Conservation (phyloP, 1,140 invertebrate genomes). For the Drosophila sulfurigaster region DNA sequence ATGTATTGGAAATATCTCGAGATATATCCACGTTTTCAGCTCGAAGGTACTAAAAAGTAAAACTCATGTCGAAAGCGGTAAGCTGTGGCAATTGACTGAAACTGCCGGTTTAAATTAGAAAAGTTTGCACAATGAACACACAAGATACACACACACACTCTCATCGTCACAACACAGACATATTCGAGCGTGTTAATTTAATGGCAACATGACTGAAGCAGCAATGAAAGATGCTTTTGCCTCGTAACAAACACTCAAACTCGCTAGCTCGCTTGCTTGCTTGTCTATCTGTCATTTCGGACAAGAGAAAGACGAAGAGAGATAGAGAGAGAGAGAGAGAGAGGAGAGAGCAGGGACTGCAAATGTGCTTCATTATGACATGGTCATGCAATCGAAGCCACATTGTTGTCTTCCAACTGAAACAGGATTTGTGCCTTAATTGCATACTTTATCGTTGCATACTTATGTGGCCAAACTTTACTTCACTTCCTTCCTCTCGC, state of each 20-base stretch:
- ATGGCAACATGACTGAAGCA: conserved; percentile 60
- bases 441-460: conserved; percentile 44
- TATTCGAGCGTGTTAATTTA: conserved; percentile 79
- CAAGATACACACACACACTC: conserved; percentile 44
- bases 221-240: conserved; percentile 27
- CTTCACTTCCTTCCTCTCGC: not conserved
- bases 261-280: not conserved
- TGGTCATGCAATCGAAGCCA: conserved; percentile 57
- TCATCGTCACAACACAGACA: conserved; percentile 34
- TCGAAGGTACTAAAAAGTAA: conserved; percentile 78
- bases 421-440: conserved; percentile 46
- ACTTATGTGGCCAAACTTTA: conserved; percentile 49
- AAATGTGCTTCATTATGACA: conserved; percentile 52
- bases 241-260: conserved; percentile 9
- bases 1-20: conserved; percentile 76
- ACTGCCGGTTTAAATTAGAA: conserved; percentile 82
- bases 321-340: too few relatives aligned
- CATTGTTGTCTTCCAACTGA: conserved; percentile 44
- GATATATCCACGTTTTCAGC: not conserved
- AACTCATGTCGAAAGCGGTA: conserved; percentile 81
- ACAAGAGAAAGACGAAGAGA: not conserved
- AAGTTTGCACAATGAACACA: conserved; percentile 80
- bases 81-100: conserved; percentile 82
- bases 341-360: too few relatives aligned
- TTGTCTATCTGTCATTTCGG: conserved; percentile 41